Conservation (phyloP, 1,140 invertebrate genomes). For the Batillaria attramentaria region DNA sequence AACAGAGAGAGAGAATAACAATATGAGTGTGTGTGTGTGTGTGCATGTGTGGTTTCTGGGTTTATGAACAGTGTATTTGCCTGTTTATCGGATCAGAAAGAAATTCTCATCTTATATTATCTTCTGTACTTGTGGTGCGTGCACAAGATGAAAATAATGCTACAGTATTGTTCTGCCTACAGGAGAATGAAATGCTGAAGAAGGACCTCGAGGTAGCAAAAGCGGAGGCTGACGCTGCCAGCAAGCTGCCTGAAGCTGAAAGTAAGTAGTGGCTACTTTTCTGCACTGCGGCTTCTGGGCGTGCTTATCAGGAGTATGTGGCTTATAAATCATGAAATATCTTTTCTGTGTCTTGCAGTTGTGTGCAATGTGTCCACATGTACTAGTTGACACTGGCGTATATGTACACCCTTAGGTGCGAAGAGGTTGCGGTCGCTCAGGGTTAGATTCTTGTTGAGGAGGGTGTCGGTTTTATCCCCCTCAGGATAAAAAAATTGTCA, state of each 20-base stretch:
- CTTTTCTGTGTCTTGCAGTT: neutral
- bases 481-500: no score
- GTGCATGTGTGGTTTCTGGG: neutral
- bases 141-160: no score
- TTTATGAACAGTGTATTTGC: no score
- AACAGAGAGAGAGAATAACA: no score
- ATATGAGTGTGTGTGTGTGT: neutral
- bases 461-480: no score
- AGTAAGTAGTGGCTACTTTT: slow-evolving; percentile 72
- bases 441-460: no score
- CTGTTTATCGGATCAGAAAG: no score
- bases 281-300: neutral
- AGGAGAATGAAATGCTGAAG: slow-evolving; percentile 77
- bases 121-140: no score
- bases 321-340: neutral
- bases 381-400: no score
- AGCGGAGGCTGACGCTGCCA: slow-evolving; percentile 60
- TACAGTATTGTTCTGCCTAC: slow-evolving; percentile 57
- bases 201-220: slow-evolving; percentile 71
- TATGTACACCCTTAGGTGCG: neutral
- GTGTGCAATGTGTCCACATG: neutral
- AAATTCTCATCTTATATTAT: no score
- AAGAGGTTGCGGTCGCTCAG: no score
- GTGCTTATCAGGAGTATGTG: neutral
- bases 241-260: slow-evolving; percentile 75